A percentile compares a stretch with the other conserved stretches of the same genome.
phyloP scores from a whole-genome alignment of 1,140 invertebrate genomes.

The Drosophila sulfurigaster region DNA sequence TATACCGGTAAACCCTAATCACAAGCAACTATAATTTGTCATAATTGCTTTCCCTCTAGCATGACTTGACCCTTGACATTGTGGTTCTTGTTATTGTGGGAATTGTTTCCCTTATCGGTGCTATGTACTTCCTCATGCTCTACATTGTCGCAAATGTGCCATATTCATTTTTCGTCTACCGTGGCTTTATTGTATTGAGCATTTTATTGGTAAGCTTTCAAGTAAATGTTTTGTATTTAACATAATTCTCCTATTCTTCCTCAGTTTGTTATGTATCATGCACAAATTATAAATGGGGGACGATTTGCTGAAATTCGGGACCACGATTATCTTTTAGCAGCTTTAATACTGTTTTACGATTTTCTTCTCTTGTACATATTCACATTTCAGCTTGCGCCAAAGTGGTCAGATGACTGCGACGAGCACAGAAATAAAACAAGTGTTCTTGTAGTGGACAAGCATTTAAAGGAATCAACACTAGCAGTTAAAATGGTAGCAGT shows the following conservation, averaged over 20 bases:
- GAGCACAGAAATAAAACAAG: not conserved
- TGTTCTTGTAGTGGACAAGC: not conserved
- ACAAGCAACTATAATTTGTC: not conserved
- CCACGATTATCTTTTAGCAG: conserved; percentile 50
- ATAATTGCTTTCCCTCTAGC: conserved; percentile 9
- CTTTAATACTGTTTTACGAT: conserved; percentile 59
- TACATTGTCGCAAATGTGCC: conserved; percentile 51
- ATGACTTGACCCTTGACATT: conserved; percentile 59
- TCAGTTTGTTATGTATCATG: conserved; percentile 71
- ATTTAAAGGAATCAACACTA: not conserved
- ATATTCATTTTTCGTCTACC: conserved; percentile 37
- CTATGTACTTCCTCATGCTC: conserved; percentile 63
- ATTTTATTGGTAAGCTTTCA: conserved; percentile 32
- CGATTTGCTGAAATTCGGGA: conserved; percentile 66
- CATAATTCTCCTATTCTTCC: not conserved
- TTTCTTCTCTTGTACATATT: conserved; percentile 59
- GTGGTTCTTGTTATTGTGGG: conserved; percentile 56
- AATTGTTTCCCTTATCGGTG: conserved; percentile 45
- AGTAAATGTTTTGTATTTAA: not conserved
- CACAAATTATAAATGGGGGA: conserved; percentile 66
- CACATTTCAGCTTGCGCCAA: conserved; percentile 44
- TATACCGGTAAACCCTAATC: conserved; percentile 33
- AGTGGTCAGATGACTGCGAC: conserved; percentile 56
- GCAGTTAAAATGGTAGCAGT: not conserved
- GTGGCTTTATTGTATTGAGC: conserved; percentile 36